These are phyloP conservation scores for Suillia variegata DNA, from an alignment of 2,888 invertebrate genomes.

Conservation along the genomic window DNA sequence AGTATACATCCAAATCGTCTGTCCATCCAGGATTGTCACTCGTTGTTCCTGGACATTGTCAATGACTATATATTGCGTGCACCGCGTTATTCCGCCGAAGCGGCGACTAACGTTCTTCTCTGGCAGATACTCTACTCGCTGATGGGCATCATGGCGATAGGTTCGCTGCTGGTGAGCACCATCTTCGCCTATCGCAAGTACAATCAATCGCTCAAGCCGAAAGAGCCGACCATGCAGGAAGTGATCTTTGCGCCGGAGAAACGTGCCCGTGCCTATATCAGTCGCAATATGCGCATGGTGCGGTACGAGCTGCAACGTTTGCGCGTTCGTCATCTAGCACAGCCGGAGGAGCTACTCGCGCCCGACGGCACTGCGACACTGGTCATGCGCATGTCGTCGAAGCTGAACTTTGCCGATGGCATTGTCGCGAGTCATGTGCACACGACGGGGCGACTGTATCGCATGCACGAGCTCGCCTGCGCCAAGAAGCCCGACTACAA, in stretches of 20 bases:
- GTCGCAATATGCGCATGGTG: slow-evolving; percentile 26
- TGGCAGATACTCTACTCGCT: slow-evolving; percentile 33
- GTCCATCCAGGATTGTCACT: slow-evolving; percentile 32
- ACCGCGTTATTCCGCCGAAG: slow-evolving; percentile 33
- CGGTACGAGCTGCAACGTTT: slow-evolving; percentile 28
- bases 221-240: neutral
- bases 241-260: slow-evolving; percentile 21
- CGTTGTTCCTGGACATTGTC: slow-evolving; percentile 34
- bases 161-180: slow-evolving; percentile 17
- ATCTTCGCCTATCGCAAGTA: slow-evolving; percentile 25
- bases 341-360: slow-evolving; percentile 26
- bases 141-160: slow-evolving; percentile 26
- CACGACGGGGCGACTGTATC: slow-evolving; percentile 24
- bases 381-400: slow-evolving; percentile 25
- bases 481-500: slow-evolving; percentile 25
- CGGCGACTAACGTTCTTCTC: slow-evolving; percentile 31
- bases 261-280: slow-evolving; percentile 22
- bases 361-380: slow-evolving; percentile 23
- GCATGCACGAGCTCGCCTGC: slow-evolving; percentile 19
- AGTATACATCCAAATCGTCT: slow-evolving; percentile 34
- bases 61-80: slow-evolving; percentile 36
- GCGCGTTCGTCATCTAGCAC: slow-evolving; percentile 21
- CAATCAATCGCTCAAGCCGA: slow-evolving; percentile 6
- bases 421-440: slow-evolving; percentile 16
- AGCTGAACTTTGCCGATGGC: slow-evolving; percentile 23